These are phyloP conservation scores for Bicyclus anynana DNA, from an alignment of 1,140 invertebrate genomes.

Conservation along the genomic window DNA sequence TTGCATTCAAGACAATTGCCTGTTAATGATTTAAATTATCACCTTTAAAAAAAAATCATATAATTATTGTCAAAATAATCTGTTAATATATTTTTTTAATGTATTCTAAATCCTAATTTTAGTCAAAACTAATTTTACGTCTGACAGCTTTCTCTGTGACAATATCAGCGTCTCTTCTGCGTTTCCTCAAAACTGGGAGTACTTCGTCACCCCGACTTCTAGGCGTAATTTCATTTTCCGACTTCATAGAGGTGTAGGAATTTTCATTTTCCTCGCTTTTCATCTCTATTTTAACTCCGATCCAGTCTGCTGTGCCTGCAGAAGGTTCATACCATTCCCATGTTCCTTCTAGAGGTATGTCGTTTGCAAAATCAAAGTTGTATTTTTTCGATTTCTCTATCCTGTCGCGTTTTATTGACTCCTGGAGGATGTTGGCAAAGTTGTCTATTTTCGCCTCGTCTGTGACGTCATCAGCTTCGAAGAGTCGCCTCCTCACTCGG, in stretches of 20 bases:
- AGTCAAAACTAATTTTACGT: conserved; percentile 40
- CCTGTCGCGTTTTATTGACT: conserved; percentile 32
- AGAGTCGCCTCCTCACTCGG: conserved; percentile 42
- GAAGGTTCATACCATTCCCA: conserved; percentile 35
- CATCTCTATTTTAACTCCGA: conserved; percentile 27
- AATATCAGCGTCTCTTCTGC: conserved; percentile 28
- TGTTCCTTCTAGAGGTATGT: conserved; percentile 39
- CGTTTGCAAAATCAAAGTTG: conserved; percentile 57
- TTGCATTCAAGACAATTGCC: too few species aligned
- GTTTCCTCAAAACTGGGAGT: conserved; percentile 34
- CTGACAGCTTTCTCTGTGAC: conserved; percentile 28
- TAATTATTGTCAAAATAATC: too few species aligned
- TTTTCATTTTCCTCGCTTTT: conserved; percentile 20
- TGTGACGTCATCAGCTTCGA: conserved; percentile 32
- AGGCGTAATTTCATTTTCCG: conserved; percentile 44
- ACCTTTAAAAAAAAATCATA: too few species aligned
- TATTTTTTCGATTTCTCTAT: conserved; percentile 40
- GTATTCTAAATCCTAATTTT: background rate
- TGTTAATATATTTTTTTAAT: too few species aligned
- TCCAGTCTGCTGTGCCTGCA: conserved; percentile 27
- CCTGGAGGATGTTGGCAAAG: conserved; percentile 42
- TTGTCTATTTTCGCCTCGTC: conserved; percentile 45
- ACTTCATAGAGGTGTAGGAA: conserved; percentile 27
- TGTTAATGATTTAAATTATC: too few species aligned
- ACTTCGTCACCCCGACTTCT: conserved; percentile 26